phyloP scores from a whole-genome alignment of 2,113 vertebrate genomes.

The Syngnathoides biaculeatus region DNA sequence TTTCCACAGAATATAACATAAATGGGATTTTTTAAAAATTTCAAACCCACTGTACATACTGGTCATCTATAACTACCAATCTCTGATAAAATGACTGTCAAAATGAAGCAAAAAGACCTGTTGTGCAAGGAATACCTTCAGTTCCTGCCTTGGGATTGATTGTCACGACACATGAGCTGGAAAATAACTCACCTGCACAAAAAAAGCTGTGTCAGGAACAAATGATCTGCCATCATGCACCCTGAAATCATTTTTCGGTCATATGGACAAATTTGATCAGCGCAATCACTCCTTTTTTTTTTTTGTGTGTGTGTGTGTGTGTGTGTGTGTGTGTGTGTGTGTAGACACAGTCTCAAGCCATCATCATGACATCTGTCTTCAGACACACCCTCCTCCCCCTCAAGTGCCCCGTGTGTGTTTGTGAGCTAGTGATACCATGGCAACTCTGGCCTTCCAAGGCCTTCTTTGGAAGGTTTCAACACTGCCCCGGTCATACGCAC shows the following conservation, averaged over 20 bases:
- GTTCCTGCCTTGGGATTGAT: neutral
- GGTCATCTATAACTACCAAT: too few species aligned
- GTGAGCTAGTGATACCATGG: slow-evolving; percentile 45
- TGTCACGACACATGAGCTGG: neutral
- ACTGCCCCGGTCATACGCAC: slow-evolving; percentile 36
- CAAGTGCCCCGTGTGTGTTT: slow-evolving; percentile 31
- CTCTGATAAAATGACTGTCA: neutral
- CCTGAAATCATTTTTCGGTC: neutral
- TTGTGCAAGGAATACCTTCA: neutral
- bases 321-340: too few species aligned
- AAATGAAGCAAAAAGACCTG: neutral
- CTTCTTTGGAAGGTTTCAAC: slow-evolving; percentile 48
- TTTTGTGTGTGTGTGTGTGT: too few species aligned
- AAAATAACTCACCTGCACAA: neutral
- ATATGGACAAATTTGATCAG: neutral
- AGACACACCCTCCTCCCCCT: slow-evolving; percentile 40
- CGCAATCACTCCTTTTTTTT: neutral
- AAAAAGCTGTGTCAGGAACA: neutral
- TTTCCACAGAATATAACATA: too few species aligned
- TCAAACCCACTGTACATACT: too few species aligned
- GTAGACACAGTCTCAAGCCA: slow-evolving; percentile 16
- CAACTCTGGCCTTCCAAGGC: slow-evolving; percentile 56
- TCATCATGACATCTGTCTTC: slow-evolving; percentile 46
- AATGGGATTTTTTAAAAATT: too few species aligned
- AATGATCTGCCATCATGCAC: neutral